Conservation (phyloP, 2,113 vertebrate species). For the Entomyzon cyanotis region DNA sequence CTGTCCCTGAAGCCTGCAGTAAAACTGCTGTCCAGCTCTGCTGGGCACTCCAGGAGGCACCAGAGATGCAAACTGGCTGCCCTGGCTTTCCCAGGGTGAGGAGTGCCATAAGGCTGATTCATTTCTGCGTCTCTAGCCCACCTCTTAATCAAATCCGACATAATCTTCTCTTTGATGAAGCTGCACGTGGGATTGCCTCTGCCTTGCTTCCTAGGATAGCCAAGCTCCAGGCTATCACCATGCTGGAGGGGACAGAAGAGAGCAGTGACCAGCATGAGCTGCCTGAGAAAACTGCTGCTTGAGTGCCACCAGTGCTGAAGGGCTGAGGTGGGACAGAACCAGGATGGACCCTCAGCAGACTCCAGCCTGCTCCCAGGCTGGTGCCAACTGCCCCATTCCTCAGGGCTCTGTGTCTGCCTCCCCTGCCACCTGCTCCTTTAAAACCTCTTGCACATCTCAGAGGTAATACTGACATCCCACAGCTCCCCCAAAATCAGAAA, state of each 20-base stretch:
- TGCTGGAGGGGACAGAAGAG: neutral
- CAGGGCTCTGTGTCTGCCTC: neutral
- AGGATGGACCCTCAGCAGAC: neutral
- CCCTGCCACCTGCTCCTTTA: neutral
- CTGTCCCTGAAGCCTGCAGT: fast-evolving
- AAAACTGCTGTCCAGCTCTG: neutral
- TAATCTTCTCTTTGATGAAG: neutral
- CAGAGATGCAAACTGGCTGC: neutral
- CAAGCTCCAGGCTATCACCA: fast-evolving
- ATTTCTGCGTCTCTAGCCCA: neutral
- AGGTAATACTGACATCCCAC: neutral
- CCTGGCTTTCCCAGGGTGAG: neutral
- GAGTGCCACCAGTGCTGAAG: neutral
- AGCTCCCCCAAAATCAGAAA: neutral
- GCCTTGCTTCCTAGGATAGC: neutral
- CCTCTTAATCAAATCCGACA: neutral
- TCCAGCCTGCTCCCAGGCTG: neutral
- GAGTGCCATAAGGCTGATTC: neutral
- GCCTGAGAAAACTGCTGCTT: neutral
- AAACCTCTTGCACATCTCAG: neutral
- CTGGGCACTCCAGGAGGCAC: neutral
- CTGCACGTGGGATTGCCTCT: neutral
- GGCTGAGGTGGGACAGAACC: neutral
- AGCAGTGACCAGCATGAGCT: neutral
- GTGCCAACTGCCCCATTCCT: neutral